A percentile compares a stretch with the other conserved stretches of the same genome.
These are phyloP conservation scores for Anguilla pacifica DNA, from an alignment of 2,797 vertebrate genomes.

Conservation along the genomic window DNA sequence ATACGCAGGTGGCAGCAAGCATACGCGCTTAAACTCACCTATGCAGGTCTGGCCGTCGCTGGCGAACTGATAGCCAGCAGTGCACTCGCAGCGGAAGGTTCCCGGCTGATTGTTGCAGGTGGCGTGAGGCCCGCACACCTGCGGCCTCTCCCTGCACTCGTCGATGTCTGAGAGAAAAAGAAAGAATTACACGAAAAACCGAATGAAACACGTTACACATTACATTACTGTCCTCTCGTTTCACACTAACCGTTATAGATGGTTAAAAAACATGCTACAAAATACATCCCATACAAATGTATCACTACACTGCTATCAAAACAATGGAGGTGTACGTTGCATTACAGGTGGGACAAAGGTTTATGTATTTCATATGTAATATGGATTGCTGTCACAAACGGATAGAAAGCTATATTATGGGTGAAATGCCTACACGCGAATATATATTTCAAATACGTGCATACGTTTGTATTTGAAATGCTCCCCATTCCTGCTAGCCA, in stretches of 20 bases:
- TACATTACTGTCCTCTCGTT: no score
- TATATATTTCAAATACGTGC: not conserved
- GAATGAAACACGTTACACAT: not conserved
- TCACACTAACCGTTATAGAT: no score
- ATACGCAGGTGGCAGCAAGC: no score
- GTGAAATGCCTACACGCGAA: not conserved
- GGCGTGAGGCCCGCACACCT: conserved; percentile 77
- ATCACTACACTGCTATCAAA: no score
- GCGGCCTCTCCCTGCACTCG: conserved; percentile 82
- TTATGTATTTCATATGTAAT: no score
- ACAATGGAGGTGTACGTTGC: no score
- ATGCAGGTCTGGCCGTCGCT: conserved; percentile 68
- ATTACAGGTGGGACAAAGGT: no score
- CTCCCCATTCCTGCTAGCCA: not conserved
- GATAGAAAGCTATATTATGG: no score
- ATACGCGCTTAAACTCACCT: conserved; percentile 4
- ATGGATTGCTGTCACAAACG: no score
- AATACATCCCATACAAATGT: no score
- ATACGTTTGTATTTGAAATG: not conserved
- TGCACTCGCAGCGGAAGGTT: conserved; percentile 90
- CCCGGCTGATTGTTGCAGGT: conserved; percentile 91
- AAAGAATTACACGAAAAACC: not conserved
- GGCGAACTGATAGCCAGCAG: conserved; percentile 82
- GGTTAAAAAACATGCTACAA: no score
- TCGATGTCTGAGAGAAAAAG: conserved; percentile 76